Evolutionary conservation across 2,113 vertebrate genomes (phyloP), one percentile per base, ranked within the genome.

Genomic region (Tetrax tetrax): DNA sequence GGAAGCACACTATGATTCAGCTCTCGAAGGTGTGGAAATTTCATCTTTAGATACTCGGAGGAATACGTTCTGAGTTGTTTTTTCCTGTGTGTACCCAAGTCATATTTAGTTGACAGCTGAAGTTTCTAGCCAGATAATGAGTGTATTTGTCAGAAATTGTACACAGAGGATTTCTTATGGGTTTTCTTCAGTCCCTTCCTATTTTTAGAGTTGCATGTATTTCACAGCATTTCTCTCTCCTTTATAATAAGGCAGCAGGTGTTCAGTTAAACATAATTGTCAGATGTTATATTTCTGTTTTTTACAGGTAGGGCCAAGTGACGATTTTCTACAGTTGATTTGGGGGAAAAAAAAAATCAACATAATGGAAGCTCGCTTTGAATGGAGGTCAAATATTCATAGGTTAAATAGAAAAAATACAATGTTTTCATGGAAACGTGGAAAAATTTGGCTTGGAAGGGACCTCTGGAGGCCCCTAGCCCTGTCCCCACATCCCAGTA

Each of bases 1-100:
- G 63, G 66, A 90, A 92, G 81, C 16, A 65, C 50, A 76, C 45
- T 47, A 48, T 87, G 95, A 86, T 93, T 90, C 87, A 93, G 61
- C 61, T 83, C 54, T 87, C 69, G 37, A 64, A 95, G 65, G 64
- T 74, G 63, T 71, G 59, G 83, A 61, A 87, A 93, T 66, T 47
- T 45, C 85, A 50, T 48, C 66, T 75, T 75, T 61, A 84, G 82
- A 51, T 57, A 23, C 17, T 71, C 29, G 0, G 54, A 65, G 29
- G 85, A 88, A 72, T 72, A 54, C 35, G 77, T 70, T 76, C 51
- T 22, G 31, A 75, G 59, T 87, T 95, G 83, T 78, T 94, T 86
- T 77, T 91, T 87, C 95, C 89, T 88, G 68, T 89, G 35, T 63
- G 80, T 76, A 31, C 77, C 85, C 83, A 64, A 75, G 82, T 28